A percentile compares a stretch with the other conserved stretches of the same genome.
Conservation (phyloP, 92 coral and sea anemone genomes). For the Muricea muricata region DNA sequence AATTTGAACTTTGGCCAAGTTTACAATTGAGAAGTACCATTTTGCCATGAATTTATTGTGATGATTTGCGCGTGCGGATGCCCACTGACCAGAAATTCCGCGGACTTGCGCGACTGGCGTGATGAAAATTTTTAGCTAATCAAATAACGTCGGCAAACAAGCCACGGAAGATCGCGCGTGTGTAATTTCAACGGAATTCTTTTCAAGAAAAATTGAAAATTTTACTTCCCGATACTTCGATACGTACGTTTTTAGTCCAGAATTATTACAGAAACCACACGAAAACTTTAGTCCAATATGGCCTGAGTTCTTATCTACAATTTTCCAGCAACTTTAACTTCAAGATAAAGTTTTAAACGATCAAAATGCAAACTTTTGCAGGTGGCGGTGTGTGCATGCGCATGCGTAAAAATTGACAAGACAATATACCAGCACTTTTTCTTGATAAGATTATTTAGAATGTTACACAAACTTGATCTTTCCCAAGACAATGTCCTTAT, state of each 20-base stretch:
- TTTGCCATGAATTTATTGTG: neutral
- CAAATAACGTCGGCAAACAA: slow-evolving; percentile 14
- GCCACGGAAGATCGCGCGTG: neutral
- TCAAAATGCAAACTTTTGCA: too few species aligned
- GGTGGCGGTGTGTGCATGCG: too few species aligned
- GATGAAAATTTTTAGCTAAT: neutral
- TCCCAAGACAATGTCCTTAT: too few species aligned
- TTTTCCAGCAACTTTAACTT: slow-evolving; percentile 4
- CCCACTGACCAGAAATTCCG: slow-evolving; percentile 5
- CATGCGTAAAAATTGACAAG: too few species aligned
- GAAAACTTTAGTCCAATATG: neutral
- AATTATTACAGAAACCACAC: neutral
- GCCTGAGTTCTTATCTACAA: slow-evolving; percentile 10
- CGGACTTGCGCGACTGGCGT: slow-evolving; percentile 1
- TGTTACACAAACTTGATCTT: too few species aligned
- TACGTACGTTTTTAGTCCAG: neutral
- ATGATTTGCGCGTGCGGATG: neutral
- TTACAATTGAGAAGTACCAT: slow-evolving; percentile 6
- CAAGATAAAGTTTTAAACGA: too few species aligned
- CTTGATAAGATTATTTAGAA: too few species aligned
- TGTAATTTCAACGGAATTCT: neutral
- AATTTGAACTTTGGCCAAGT: neutral
- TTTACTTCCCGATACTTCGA: neutral
- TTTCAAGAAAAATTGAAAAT: neutral
- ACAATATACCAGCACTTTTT: too few species aligned